Evolutionary conservation across 92 coral and sea anemone genomes (phyloP), one percentile per base, ranked within the genome.

Genomic region (Epizoanthus scotinus): DNA sequence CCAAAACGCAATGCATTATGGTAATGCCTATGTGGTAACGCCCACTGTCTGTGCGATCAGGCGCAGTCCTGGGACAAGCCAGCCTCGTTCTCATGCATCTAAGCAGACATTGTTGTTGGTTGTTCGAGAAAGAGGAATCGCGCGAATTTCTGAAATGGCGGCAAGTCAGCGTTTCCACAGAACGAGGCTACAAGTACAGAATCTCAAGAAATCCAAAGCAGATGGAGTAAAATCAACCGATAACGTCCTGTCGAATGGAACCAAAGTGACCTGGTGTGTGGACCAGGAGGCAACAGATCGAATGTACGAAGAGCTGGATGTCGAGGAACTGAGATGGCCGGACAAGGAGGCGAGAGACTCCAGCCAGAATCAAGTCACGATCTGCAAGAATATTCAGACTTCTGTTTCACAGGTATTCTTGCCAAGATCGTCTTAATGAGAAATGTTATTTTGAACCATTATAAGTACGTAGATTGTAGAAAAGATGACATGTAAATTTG

Each of bases 251-350:
- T n/a, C 82, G 14, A 58, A 56, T 19, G 84, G 70, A 26, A 68
- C 86, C 7, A 81, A 60, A 18, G 67, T 80, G 14, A 67, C 81
- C 8, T 89, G 89, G 89, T 53, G 66, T 40, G 24, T 77, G 49
- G 71, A 85, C 28, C 86, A 75, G 60, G n/a, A 82, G 65, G 78
- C 89, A 28, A 82, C 89, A 9, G 86, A 89, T 54, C 63, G 82
- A 27, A 69, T 67, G 52, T 78, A 57, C 72, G 71, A 56, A 62
- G 97, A 92, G 47, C 87, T 92, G 18, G 97, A 91, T 34, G 94
- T 90, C 0, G 67, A 87, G 44, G 91, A 90, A 75, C 86, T 95
- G 82, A 84, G 79, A 67, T 95, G 98, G 98, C 98, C 98, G 0
- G 89, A 91, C 49, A 91, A 84, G 38, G 87, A 90, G 40, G 89